Conservation (phyloP, 2,888 invertebrate species). For the Odontocolon sp. region DNA sequence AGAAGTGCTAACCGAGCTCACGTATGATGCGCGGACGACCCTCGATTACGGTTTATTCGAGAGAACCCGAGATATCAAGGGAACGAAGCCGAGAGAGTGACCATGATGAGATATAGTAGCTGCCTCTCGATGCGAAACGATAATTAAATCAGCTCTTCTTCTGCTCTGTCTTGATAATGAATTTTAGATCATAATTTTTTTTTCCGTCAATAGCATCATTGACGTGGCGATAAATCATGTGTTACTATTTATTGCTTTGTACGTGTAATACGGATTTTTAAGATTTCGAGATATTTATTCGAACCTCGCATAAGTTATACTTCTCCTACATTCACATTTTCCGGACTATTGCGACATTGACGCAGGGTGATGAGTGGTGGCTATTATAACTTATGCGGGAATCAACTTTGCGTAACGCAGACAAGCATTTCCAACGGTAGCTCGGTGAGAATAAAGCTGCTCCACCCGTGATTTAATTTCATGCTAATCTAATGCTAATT, state of each 20-base stretch:
- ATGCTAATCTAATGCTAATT: slow-evolving; percentile 61
- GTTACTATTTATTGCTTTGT: too few relatives aligned
- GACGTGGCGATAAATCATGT: slow-evolving; percentile 20
- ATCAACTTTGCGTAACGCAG: too few relatives aligned
- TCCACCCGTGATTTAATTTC: slow-evolving; percentile 50
- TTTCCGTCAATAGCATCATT: slow-evolving; percentile 8
- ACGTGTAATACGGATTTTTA: too few relatives aligned
- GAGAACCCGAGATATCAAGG: too few relatives aligned
- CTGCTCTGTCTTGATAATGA: slow-evolving; percentile 43
- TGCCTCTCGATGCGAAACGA: slow-evolving; percentile 19
- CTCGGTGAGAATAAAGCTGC: neutral
- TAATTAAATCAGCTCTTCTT: slow-evolving; percentile 49
- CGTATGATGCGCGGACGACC: slow-evolving; percentile 31
- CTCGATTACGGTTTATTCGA: slow-evolving; percentile 34
- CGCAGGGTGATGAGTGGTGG: too few relatives aligned
- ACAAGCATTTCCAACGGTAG: slow-evolving; percentile 20
- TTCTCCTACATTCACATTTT: too few relatives aligned
- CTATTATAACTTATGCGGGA: too few relatives aligned
- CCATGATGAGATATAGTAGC: slow-evolving; percentile 20
- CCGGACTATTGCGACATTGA: too few relatives aligned
- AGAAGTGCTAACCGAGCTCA: slow-evolving; percentile 43
- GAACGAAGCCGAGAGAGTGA: slow-evolving; percentile 23
- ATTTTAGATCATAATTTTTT: slow-evolving; percentile 42
- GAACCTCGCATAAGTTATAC: too few relatives aligned
- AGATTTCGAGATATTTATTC: too few relatives aligned